Base-by-base conservation (phyloP, 2,888 invertebrate genomes). In the Brachylomia viminalis region DNA sequence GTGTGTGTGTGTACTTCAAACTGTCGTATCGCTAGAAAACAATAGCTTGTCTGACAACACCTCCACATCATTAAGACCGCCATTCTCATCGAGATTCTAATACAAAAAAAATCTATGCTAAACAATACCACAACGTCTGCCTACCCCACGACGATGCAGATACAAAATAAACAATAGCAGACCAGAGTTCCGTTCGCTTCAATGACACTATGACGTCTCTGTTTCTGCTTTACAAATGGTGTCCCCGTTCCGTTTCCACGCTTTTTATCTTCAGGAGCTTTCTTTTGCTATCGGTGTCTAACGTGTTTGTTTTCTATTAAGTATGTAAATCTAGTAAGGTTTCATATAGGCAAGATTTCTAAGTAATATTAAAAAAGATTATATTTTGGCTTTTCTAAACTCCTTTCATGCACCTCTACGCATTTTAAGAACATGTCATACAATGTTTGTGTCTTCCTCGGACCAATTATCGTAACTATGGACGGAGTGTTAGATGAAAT, bases 101-200 rank as follows among this genome's bases (percentile, higher is more conserved):
- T 5, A 64, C 17, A 64, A 10, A 30, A 20, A 52, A 56, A 30
- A 45, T 15, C 54, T 17, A 30, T 38, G 59, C 23, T 49, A 42
- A 49, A 80, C 75, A 75, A 80, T 52, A 66, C 65, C 11, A 42
- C 49, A 10, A 54, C 15, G 3, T 6, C 52, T 61, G n/a, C 47
- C 17, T 61, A 59, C 64, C 7, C 38, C 17, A 10, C 47, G 2
- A 49, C 33, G 52, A 30, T 30, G 47, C 30, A 65, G 72, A 78
- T 72, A 81, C 13, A 83, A 67, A 47, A 68, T 70, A 80, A 71
- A 86, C 86, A 86, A 86, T 76, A 56, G 71, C 10, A 65, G 20
- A 71, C 68, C 83, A 72, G 67, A 13, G 56, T 75, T 69, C 69
- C 62, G 62, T 59, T 23, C 52, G 49, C 64, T 38, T 67, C 75